Conservation (phyloP, 2,797 vertebrate species). For the Spea hammondii region DNA sequence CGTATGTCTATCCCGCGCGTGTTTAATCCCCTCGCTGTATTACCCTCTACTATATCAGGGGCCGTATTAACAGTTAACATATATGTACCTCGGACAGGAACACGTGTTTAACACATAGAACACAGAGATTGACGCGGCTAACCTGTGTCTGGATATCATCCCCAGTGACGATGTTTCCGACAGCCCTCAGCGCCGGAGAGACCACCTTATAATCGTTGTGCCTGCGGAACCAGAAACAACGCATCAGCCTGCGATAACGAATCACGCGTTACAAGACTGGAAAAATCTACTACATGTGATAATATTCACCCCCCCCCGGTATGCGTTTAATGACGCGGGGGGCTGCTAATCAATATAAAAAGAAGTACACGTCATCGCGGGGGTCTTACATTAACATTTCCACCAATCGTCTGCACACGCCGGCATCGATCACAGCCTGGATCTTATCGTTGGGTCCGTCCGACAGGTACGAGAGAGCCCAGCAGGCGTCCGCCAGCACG, state of each 20-base stretch:
- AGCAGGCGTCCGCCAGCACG: conserved; percentile 93
- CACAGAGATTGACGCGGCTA: conserved; percentile 22
- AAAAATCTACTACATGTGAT: no score
- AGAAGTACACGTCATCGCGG: no score
- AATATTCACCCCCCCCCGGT: no score
- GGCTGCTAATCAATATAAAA: no score
- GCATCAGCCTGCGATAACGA: not conserved
- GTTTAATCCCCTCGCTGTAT: no score
- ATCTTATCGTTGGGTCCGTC: conserved; percentile 97
- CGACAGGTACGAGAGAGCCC: conserved; percentile 94
- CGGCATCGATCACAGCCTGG: conserved; percentile 95
- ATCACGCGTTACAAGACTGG: not conserved
- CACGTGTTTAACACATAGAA: no score
- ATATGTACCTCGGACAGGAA: no score
- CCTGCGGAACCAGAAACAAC: conserved; percentile 58
- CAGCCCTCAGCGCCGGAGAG: conserved; percentile 75
- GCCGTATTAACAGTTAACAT: no score
- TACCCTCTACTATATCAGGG: no score
- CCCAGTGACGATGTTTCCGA: conserved; percentile 77
- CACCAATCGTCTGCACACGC: conserved; percentile 93
- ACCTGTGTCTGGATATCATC: conserved; percentile 81
- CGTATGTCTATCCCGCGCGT: no score
- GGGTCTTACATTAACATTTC: conserved; percentile 87
- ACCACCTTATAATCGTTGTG: conserved; percentile 80
- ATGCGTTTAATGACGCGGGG: no score